phyloP scores from a whole-genome alignment of 2,113 vertebrate genomes.

The Daboia siamensis region DNA sequence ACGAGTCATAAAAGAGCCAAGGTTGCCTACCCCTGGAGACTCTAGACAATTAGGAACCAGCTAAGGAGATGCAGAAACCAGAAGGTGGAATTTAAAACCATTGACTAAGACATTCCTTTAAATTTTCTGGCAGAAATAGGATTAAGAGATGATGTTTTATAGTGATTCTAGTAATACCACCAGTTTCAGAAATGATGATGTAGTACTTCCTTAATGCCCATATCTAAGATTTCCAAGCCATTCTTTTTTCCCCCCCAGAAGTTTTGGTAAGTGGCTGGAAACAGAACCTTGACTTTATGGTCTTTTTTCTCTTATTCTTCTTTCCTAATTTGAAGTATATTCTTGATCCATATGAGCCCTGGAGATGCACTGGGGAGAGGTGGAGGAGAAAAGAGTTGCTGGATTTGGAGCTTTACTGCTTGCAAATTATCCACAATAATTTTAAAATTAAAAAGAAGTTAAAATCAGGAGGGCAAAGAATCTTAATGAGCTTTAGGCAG shows the following conservation, averaged over 20 bases:
- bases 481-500: neutral
- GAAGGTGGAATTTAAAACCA: neutral
- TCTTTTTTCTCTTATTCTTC: neutral
- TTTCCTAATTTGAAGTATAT: neutral
- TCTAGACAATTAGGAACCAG: neutral
- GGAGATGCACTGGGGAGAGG: neutral
- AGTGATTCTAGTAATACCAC: neutral
- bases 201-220: neutral
- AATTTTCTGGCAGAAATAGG: neutral
- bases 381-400: neutral
- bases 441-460: neutral
- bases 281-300: neutral
- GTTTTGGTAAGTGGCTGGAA: neutral
- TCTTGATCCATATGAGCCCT: neutral
- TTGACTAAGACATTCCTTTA: neutral
- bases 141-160: neutral
- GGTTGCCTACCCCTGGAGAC: too few species aligned
- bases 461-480: neutral
- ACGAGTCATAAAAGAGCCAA: too few species aligned
- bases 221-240: neutral
- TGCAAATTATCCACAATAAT: neutral
- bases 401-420: neutral
- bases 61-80: neutral
- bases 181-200: neutral
- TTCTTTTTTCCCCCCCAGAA: neutral